phyloP scores from a whole-genome alignment of 1,140 invertebrate genomes.

The Heliconius melpomene region DNA sequence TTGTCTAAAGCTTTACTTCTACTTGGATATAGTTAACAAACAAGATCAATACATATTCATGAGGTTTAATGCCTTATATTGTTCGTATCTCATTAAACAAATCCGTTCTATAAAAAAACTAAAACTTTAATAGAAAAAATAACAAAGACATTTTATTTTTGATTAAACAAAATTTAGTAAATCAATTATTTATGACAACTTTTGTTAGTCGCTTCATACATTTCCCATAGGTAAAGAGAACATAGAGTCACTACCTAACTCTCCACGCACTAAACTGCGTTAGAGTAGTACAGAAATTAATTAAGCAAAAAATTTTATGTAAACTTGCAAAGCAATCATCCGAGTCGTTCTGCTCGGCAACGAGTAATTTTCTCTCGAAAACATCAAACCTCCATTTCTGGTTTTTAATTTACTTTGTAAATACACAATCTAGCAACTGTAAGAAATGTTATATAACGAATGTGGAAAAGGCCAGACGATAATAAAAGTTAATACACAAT shows the following conservation, averaged over 20 bases:
- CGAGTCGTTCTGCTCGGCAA: slow-evolving; percentile 26
- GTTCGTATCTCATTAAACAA: not conserved
- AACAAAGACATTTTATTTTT: too few relatives aligned
- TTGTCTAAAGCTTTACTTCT: slow-evolving; percentile 4
- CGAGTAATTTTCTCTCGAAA: slow-evolving; percentile 29
- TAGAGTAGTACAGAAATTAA: not conserved
- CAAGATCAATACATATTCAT: slow-evolving; percentile 18
- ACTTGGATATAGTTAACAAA: slow-evolving; percentile 1
- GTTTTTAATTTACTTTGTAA: slow-evolving; percentile 31
- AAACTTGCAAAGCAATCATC: slow-evolving; percentile 7
- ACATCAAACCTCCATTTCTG: slow-evolving; percentile 27
- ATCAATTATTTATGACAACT: too few relatives aligned
- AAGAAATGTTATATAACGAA: slow-evolving; percentile 24
- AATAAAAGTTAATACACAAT: slow-evolving; percentile 11
- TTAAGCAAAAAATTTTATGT: not conserved
- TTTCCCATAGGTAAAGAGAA: too few relatives aligned
- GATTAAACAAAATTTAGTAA: too few relatives aligned
- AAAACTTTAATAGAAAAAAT: not conserved
- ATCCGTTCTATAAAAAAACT: not conserved
- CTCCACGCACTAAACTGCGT: not conserved
- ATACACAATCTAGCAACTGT: slow-evolving; percentile 23
- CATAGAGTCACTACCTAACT: too few relatives aligned
- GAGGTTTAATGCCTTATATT: not conserved
- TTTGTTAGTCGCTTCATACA: too few relatives aligned
- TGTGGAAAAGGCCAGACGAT: slow-evolving; percentile 9